Conservation (phyloP, 2,888 invertebrate genomes). For the Prosapia bicincta region DNA sequence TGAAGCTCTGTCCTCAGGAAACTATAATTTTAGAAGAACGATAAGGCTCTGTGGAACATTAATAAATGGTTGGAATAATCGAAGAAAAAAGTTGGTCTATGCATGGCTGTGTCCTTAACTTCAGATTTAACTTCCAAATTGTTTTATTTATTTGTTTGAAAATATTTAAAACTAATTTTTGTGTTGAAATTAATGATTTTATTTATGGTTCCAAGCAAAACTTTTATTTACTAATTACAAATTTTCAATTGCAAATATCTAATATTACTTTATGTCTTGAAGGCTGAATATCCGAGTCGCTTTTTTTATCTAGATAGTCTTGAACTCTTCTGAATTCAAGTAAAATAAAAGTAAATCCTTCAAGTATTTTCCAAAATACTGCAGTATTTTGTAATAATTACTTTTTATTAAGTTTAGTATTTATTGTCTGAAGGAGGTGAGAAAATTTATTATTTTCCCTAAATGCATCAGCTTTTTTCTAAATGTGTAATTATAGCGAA, state of each 20-base stretch:
- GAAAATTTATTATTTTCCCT: too few relatives aligned
- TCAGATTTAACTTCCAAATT: background rate
- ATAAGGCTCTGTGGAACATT: conserved; percentile 51
- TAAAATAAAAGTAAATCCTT: too few relatives aligned
- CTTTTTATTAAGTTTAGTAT: too few relatives aligned
- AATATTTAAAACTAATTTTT: background rate
- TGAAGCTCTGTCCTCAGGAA: conserved; percentile 91
- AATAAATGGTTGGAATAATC: background rate
- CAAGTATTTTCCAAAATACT: too few relatives aligned
- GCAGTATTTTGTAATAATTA: too few relatives aligned
- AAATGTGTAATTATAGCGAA: too few relatives aligned
- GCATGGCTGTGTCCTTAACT: background rate
- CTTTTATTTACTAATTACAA: background rate
- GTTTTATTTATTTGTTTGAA: background rate
- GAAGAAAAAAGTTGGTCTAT: background rate
- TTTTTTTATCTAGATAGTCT: too few relatives aligned
- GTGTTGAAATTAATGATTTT: background rate
- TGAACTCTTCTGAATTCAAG: too few relatives aligned
- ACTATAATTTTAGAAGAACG: conserved; percentile 92
- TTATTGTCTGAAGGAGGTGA: too few relatives aligned
- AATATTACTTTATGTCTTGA: background rate
- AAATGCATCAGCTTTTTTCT: too few relatives aligned
- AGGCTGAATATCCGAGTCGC: background rate
- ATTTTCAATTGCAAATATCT: background rate
- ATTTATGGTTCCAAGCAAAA: background rate